A percentile compares a stretch with the other conserved stretches of the same genome.
These are phyloP conservation scores for Cartodere bifasciata DNA, from an alignment of 2,888 invertebrate species.

Conservation along the genomic window DNA sequence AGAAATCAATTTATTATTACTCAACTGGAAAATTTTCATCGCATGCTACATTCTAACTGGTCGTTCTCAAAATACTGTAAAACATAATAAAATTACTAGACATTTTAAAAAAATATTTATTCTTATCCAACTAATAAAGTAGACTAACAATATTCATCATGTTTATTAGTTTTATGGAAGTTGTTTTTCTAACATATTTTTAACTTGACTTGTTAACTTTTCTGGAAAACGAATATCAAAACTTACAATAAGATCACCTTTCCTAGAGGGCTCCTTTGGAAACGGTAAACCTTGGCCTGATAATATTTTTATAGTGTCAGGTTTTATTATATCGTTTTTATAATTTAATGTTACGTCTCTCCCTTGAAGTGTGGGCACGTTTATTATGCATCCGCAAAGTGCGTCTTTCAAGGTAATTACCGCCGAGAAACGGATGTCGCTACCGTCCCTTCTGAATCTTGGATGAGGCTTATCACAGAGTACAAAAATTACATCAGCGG, in stretches of 20 bases:
- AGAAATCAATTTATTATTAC: too few species aligned
- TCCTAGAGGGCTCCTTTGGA: conserved; percentile 77
- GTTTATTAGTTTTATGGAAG: conserved; percentile 14
- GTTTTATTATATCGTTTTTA: conserved; percentile 68
- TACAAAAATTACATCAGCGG: conserved; percentile 90
- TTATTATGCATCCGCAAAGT: conserved; percentile 70
- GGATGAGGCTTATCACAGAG: conserved; percentile 85
- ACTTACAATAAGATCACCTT: conserved; percentile 80
- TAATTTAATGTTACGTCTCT: conserved; percentile 62
- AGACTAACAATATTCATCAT: too few species aligned
- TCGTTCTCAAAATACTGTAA: too few species aligned
- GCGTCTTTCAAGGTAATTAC: conserved; percentile 77
- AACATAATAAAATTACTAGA: too few species aligned
- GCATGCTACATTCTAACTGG: too few species aligned
- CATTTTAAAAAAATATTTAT: too few species aligned
- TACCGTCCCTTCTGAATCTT: conserved; percentile 78
- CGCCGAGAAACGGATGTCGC: conserved; percentile 75
- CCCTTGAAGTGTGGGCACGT: conserved; percentile 75
- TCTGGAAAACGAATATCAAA: conserved; percentile 92
- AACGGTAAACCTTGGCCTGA: conserved; percentile 78
- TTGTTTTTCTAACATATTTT: conserved; percentile 17
- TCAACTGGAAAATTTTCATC: too few species aligned
- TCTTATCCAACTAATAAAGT: too few species aligned
- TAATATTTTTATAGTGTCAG: conserved; percentile 70
- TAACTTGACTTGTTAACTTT: conserved; percentile 13